Evolutionary conservation across 2,888 invertebrate species (phyloP), one percentile per base, ranked within the genome.

Genomic region (Coenonympha arcania): DNA sequence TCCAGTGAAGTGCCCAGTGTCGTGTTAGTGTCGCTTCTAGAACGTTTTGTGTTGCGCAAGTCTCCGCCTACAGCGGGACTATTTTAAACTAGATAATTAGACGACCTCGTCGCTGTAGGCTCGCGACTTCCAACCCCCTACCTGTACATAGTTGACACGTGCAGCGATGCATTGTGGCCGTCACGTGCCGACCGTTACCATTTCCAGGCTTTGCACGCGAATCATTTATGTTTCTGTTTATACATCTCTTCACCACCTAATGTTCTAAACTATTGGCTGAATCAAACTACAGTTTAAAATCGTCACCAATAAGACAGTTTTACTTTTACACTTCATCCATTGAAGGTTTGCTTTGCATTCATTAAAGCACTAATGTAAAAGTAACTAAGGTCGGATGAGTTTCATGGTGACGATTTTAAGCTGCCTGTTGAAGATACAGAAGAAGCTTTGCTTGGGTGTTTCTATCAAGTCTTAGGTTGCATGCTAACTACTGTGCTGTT

Each of bases 1-100:
- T 63, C 71, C 73, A 75, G 83, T 84, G 78, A 73, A 82, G 83
- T 82, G 83, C 69, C 71, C 67, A 79, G 84, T 86, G 85, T 76
- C 77, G 85, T 83, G 83, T 72, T 71, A 79, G 84, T 87, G 83
- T 75, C 77, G 81, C 77, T 83, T 84, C 77, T 83, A 84, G 82
- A 84, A 83, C 77, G 72, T 76, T 74, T 74, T 77, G 75, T 81
- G 82, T 84, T 84, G 81, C 84, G 83, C 86, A 83, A 85, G 80
- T 71, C 78, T 69, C 75, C 80, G 79, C 80, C 81, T 76, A 81
- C 79, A 66, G 70, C 68, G 79, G 78, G 75, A 81, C 81, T 82
- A 81, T 81, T 84, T 82, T 76, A 74, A 81, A 78, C 76, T 76
- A 78, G 74, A 81, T 79, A 75, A 70, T 71, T 69, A 71, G 59